phyloP scores from a whole-genome alignment of 1,140 invertebrate genomes.

The Panulirus ornatus region DNA sequence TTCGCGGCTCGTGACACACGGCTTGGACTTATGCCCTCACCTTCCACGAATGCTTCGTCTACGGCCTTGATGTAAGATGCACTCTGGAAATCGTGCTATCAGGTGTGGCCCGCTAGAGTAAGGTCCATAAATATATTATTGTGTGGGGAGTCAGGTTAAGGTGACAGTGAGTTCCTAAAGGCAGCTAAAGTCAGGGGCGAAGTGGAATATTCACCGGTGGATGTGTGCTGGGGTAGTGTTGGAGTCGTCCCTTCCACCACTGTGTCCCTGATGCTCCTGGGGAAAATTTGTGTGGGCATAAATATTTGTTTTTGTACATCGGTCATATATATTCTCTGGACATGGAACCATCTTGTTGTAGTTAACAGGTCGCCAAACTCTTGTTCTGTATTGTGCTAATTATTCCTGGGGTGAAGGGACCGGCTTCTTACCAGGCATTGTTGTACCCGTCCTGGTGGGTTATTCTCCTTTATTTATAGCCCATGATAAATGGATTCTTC shows the following conservation, averaged over 20 bases:
- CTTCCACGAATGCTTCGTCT: not conserved
- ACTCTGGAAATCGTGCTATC: conserved; percentile 37
- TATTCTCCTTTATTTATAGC: conserved; percentile 58
- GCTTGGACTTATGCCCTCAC: not conserved
- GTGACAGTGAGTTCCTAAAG: not conserved
- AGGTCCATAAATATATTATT: conserved; percentile 60
- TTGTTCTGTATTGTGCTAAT: conserved; percentile 46
- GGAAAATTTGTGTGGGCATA: conserved; percentile 51
- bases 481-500: conserved; percentile 53
- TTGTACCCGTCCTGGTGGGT: conserved; percentile 21
- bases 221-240: not conserved
- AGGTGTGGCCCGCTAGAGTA: not conserved
- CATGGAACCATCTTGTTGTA: conserved; percentile 6
- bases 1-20: too few species aligned
- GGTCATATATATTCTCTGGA: conserved; percentile 17
- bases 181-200: not conserved
- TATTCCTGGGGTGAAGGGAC: conserved; percentile 10
- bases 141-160: not conserved
- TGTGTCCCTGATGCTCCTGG: not conserved
- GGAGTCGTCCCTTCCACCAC: not conserved
- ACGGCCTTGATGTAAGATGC: conserved; percentile 21
- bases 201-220: not conserved
- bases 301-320: conserved; percentile 36
- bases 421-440: not conserved
- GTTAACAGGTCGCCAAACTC: conserved; percentile 27